Evolutionary conservation across 2,113 vertebrate genomes (phyloP), one percentile per base, ranked within the genome.

Genomic region (Tragelaphus buxtoni): DNA sequence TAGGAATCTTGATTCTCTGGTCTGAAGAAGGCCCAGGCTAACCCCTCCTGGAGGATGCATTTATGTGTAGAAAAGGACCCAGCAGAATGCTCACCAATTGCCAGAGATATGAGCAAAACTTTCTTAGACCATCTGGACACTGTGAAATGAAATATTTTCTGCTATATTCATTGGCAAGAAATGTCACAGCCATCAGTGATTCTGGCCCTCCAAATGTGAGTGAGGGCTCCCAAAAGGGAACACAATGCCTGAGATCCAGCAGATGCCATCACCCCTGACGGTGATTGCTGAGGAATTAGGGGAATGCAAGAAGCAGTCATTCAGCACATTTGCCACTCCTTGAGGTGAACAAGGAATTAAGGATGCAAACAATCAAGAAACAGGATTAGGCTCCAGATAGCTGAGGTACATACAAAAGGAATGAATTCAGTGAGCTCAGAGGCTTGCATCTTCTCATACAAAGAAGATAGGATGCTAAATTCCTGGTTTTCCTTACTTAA

Each of bases 211-310:
- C 65, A 72, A 72, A 39, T 22, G 35, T 72, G 65, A 39, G 65
- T 72, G 65, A 72, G 9, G 65, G 65, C 35, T 72, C 65, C 65
- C 65, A 39, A 72, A 24, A 24, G 20, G 35, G 20, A 72, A 72
- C 17, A 39, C 65, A 69, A 39, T 39, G 65, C 65, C 65, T 69
- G n/a, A 39, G n/a, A 69, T 69, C n/a, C 18, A 69, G 65, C 65
- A 69, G 65, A 69, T 39, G 65, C n/a, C 20, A 22, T 11, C n/a
- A 39, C 20, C 18, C n/a, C 4, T 1, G 0, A 20, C 0, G 1
- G 63, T 22, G 18, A 69, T 22, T 69, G 4, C 18, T 39, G 65
- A 39, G 65, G n/a, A 69, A 69, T 6, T 72, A 5, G 20, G 2
- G 4, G 65, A 72, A 72, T 72, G 65, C n/a, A 22, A 72, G 35